Conservation (phyloP, 2,797 vertebrate species). For the Chaenodraco wilsoni region DNA sequence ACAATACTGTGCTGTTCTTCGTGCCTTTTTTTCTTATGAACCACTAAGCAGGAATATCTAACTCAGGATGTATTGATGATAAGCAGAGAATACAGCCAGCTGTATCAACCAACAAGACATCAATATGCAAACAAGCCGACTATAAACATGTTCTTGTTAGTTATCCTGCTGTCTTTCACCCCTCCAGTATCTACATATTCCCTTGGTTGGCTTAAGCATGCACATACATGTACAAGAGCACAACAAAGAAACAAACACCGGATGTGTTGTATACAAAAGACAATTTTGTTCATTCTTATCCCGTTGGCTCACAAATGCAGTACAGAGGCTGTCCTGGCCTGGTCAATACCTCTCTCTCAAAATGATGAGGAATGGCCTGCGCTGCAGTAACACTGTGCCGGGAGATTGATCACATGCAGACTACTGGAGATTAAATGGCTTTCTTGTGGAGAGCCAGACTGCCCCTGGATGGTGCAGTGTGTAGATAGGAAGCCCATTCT, state of each 20-base stretch:
- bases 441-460: conserved; percentile 70
- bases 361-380: conserved; percentile 80
- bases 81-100: conserved; percentile 38
- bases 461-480: conserved; percentile 67
- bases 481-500: conserved; percentile 48
- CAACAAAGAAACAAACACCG: conserved; percentile 3
- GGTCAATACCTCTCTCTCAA: conserved; percentile 79
- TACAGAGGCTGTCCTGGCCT: conserved; percentile 56
- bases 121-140: conserved; percentile 31
- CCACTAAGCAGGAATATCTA: conserved; percentile 43
- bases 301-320: conserved; percentile 54
- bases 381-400: conserved; percentile 76
- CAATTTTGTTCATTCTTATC: conserved; percentile 42
- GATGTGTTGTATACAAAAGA: conserved; percentile 25
- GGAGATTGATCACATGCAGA: conserved; percentile 82
- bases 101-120: conserved; percentile 33
- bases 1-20: conserved; percentile 32
- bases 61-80: conserved; percentile 40
- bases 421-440: conserved; percentile 80
- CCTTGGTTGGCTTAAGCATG: not conserved
- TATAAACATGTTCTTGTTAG: not conserved
- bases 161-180: not conserved
- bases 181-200: not conserved
- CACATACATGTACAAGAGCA: not conserved
- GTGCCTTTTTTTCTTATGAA: conserved; percentile 27